Base-by-base conservation (phyloP, 2,113 vertebrate genomes). In the Ochotona princeps region DNA sequence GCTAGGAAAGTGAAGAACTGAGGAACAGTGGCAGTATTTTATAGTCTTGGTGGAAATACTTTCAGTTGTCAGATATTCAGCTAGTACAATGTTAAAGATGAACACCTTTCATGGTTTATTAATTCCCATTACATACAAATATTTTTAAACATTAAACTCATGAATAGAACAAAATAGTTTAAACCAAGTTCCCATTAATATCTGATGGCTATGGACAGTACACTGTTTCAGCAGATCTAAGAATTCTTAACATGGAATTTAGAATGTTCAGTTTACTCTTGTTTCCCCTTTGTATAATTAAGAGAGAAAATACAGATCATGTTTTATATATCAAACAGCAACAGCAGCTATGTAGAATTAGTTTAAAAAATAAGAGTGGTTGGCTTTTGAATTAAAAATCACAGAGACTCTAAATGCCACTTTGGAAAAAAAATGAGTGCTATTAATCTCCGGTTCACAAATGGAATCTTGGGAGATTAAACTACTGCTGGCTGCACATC, bases 401-500 rank as follows among this genome's bases (percentile, higher is more conserved):
- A 97, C 32, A 82, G 70, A 93, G 80, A 75, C 0, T 10, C 44
- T 86, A 98, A 96, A 92, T 97, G 93, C 75, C 94, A 96, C 93
- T 96, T 97, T 89, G n/a, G 65, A 91, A 93, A 94, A 91, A 94
- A 97, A 96, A 95, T 51, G n/a, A 96, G 75, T 91, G 88, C 90
- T 97, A 96, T 97, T 97, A 97, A 97, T 97, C 87, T 95, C 74
- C 73, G 94, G 90, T 93, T 96, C 38, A 87, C 79, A 96, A 96
- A 94, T 92, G 95, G 95, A 97, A 96, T 91, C 93, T 95, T 63
- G 72, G 90, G 70, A 93, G 95, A 92, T 95, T 87, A 97, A 86
- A 80, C 92, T 78, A 92, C 96, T 92, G 66, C 86, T 96, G 96
- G 90, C 79, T 74, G 35, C 89, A 97, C 91, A 96, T 95, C 94